phyloP scores from a whole-genome alignment of 1,140 invertebrate genomes.

The Drosophila melanogaster region DNA sequence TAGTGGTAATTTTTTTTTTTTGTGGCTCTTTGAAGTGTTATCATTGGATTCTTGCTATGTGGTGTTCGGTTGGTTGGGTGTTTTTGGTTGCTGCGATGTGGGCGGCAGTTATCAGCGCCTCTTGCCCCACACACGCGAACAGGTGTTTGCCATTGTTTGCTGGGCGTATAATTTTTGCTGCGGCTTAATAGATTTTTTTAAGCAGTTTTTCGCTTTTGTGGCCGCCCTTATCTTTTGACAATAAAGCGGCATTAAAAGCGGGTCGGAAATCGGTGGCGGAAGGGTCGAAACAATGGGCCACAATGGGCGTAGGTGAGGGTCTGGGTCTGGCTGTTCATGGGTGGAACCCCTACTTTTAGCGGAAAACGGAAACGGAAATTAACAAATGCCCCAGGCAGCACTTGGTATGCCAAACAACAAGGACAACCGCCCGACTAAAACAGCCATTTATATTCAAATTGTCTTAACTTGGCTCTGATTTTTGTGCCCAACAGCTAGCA shows the following conservation, averaged over 20 bases:
- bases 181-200: slow-evolving; percentile 38
- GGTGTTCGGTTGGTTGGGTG: neutral
- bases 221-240: slow-evolving; percentile 64
- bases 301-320: neutral
- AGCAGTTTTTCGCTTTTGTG: slow-evolving; percentile 61
- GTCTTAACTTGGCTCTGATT: slow-evolving; percentile 51
- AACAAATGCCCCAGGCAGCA: slow-evolving; percentile 68
- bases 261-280: slow-evolving; percentile 25
- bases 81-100: slow-evolving; percentile 8
- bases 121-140: slow-evolving; percentile 11
- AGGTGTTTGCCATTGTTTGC: slow-evolving; percentile 61
- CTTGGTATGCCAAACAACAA: slow-evolving; percentile 56
- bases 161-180: slow-evolving; percentile 32
- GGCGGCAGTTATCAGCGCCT: slow-evolving; percentile 30
- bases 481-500: slow-evolving; percentile 28
- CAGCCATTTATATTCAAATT: slow-evolving; percentile 75
- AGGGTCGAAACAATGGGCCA: slow-evolving; percentile 47
- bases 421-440: slow-evolving; percentile 37
- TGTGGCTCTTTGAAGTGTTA: neutral
- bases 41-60: neutral
- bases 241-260: slow-evolving; percentile 74
- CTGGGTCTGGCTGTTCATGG: neutral
- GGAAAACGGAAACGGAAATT: slow-evolving; percentile 64
- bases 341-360: neutral
- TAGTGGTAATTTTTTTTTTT: neutral